Evolutionary conservation across 2,888 invertebrate genomes (phyloP).

Genomic region (Brachypalpus laphriformis): DNA sequence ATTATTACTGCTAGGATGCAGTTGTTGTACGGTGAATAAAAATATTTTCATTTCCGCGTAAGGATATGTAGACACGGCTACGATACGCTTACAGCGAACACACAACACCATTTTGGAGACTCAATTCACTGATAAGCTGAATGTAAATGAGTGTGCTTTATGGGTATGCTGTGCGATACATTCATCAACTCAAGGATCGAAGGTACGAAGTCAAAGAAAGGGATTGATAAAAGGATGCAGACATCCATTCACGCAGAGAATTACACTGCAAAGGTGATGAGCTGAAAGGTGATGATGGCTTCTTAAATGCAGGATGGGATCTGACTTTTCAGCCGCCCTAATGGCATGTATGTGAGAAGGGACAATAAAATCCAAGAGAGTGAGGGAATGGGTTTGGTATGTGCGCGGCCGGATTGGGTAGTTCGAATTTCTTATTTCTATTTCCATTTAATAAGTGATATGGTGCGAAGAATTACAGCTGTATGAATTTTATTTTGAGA

Average conservation of each 20-base stretch:
- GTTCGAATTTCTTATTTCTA: too few species aligned
- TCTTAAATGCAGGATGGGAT: background rate
- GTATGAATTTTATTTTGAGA: too few species aligned
- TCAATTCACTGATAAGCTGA: constrained; percentile 57
- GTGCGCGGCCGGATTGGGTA: too few species aligned
- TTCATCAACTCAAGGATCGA: constrained; percentile 19
- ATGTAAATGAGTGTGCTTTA: constrained; percentile 59
- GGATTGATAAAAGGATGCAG: constrained; percentile 41
- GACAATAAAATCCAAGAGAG: too few species aligned
- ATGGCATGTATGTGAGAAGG: background rate
- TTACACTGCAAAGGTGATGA: constrained; percentile 35
- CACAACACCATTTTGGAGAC: constrained; percentile 6
- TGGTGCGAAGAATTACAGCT: too few species aligned
- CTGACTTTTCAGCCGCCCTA: background rate
- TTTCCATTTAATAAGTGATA: too few species aligned
- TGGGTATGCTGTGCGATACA: constrained; percentile 9
- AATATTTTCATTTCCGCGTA: constrained; percentile 62
- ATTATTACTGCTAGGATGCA: constrained; percentile 25
- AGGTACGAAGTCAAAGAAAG: constrained; percentile 33
- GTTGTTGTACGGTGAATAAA: constrained; percentile 26
- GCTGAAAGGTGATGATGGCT: background rate
- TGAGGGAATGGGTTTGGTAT: too few species aligned
- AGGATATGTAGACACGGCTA: constrained; percentile 1
- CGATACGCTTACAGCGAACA: background rate
- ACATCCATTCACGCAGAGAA: constrained; percentile 32